Evolutionary conservation across 2,113 vertebrate genomes (phyloP).

Genomic region (Pteropus alecto): DNA sequence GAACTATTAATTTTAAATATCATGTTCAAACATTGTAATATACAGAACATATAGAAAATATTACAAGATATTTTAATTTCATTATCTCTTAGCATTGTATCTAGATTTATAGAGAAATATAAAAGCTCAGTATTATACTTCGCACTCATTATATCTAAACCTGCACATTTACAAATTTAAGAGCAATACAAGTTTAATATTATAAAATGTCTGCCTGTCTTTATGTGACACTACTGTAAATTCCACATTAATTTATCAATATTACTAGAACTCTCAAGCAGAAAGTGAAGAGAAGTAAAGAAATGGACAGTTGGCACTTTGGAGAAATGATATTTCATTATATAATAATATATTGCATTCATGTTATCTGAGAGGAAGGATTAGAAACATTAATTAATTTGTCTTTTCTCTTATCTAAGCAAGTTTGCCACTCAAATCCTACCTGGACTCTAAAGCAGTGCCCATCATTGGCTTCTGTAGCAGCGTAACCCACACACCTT

Average conservation of each 20-base stretch:
- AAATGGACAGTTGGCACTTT: background rate
- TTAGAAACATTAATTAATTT: constrained; percentile 19
- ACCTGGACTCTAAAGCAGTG: background rate
- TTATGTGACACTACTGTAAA: background rate
- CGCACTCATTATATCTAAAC: background rate
- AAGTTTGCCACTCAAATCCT: constrained; percentile 24
- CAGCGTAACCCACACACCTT: background rate
- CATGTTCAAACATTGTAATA: background rate
- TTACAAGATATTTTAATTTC: background rate
- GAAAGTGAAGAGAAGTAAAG: constrained; percentile 10
- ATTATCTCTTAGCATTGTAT: background rate
- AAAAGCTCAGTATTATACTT: background rate
- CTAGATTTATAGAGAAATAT: background rate
- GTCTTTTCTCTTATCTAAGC: background rate
- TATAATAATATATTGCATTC: background rate
- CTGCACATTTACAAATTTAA: background rate
- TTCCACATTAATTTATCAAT: background rate
- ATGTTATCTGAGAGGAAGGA: background rate
- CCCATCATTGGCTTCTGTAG: background rate
- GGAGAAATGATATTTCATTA: background rate
- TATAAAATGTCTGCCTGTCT: background rate
- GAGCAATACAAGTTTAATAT: background rate
- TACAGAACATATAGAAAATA: background rate
- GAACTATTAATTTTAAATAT: constrained; percentile 2
- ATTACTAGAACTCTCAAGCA: background rate